These are phyloP conservation scores for Apis florea DNA, from an alignment of 1,140 invertebrate genomes.

Conservation along the genomic window DNA sequence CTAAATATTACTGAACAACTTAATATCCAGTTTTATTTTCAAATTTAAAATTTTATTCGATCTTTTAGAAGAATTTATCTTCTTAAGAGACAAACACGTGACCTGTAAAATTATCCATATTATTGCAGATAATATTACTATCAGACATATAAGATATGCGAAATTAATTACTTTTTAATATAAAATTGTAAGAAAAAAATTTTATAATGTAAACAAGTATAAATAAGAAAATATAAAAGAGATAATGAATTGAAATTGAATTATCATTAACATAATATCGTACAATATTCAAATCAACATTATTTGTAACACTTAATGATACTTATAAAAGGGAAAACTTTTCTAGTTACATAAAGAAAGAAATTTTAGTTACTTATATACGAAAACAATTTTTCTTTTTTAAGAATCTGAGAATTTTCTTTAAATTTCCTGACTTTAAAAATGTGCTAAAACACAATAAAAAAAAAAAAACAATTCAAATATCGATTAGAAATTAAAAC, in stretches of 20 bases:
- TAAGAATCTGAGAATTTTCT: background rate
- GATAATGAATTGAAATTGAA: background rate
- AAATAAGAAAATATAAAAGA: background rate
- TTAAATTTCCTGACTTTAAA: background rate
- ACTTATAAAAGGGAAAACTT: too few species aligned
- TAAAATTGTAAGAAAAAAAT: background rate
- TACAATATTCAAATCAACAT: background rate
- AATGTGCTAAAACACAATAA: background rate
- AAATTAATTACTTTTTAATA: slow-evolving; percentile 11
- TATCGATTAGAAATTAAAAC: background rate
- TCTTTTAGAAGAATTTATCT: background rate
- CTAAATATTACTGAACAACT: background rate
- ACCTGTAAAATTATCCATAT: background rate
- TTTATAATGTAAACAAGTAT: background rate
- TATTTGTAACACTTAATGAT: background rate
- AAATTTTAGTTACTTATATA: too few species aligned
- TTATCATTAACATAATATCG: background rate
- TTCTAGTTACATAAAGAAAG: too few species aligned
- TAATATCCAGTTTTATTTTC: background rate
- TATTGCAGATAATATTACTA: slow-evolving; percentile 6
- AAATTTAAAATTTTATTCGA: background rate
- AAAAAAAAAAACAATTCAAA: background rate
- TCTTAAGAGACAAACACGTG: background rate
- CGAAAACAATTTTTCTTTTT: too few species aligned
- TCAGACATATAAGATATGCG: background rate